These are phyloP conservation scores for Tachyglossus aculeatus DNA, from an alignment of 2,797 vertebrate species.

Conservation along the genomic window DNA sequence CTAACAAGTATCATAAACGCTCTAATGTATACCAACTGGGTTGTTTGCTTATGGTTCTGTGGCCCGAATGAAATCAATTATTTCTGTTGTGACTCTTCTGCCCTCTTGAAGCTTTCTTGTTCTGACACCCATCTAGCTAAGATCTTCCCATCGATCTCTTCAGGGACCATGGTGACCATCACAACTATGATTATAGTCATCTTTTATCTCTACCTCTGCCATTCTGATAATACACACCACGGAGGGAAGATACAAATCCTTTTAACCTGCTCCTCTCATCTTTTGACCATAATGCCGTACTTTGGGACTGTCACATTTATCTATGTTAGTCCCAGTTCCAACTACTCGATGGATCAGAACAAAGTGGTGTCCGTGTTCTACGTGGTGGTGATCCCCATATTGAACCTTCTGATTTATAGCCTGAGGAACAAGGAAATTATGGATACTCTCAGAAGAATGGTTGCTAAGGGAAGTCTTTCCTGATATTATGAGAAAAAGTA, in stretches of 20 bases:
- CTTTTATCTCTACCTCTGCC: conserved; percentile 36
- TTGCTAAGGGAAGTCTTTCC: no score
- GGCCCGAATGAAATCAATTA: conserved; percentile 40
- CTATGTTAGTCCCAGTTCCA: conserved; percentile 48
- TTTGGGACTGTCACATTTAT: conserved; percentile 37
- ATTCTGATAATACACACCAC: conserved; percentile 29
- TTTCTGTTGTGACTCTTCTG: conserved; percentile 60
- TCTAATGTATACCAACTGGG: conserved; percentile 22
- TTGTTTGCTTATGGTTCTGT: conserved; percentile 47
- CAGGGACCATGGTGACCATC: conserved; percentile 28
- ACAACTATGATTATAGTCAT: conserved; percentile 20
- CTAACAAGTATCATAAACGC: conserved; percentile 27
- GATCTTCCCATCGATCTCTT: conserved; percentile 28
- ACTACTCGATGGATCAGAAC: conserved; percentile 29
- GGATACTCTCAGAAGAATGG: conserved; percentile 22
- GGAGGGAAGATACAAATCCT: conserved; percentile 19
- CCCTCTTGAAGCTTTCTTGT: conserved; percentile 53
- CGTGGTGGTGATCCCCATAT: conserved; percentile 41
- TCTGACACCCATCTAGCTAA: conserved; percentile 25
- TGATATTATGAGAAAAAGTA: no score
- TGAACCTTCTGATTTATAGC: conserved; percentile 55
- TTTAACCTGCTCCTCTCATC: conserved; percentile 57
- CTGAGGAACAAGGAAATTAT: conserved; percentile 53
- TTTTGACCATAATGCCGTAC: conserved; percentile 28
- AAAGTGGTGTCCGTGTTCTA: conserved; percentile 47